Conservation (phyloP, 2,113 vertebrate species). For the Ictalurus furcatus region DNA sequence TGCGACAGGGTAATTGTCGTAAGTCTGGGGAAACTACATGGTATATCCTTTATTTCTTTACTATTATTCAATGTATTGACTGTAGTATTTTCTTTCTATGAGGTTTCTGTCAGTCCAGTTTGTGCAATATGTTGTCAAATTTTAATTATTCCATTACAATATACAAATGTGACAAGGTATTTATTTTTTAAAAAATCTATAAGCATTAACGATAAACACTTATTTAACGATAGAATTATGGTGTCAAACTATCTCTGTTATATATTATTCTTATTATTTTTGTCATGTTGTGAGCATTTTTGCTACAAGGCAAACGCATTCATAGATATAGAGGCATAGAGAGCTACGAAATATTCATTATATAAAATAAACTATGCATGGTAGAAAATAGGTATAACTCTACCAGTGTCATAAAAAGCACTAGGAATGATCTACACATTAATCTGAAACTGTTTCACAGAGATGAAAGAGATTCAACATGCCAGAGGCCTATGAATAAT, state of each 20-base stretch:
- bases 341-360: background rate
- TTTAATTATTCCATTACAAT: background rate
- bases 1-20: constrained; percentile 53
- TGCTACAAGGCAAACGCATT: background rate
- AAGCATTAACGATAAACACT: background rate
- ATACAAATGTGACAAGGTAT: background rate
- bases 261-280: background rate
- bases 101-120: background rate
- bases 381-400: background rate
- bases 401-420: background rate
- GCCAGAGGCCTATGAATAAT: background rate
- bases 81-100: background rate
- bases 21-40: constrained; percentile 71
- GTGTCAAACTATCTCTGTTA: background rate
- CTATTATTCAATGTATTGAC: background rate
- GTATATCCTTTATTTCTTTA: constrained; percentile 52
- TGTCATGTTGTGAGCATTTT: background rate
- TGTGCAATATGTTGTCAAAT: background rate
- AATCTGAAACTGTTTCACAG: constrained; percentile 11
- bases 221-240: background rate
- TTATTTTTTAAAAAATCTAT: background rate
- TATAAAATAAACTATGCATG: background rate
- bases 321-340: background rate
- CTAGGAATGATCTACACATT: background rate
- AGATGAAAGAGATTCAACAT: background rate